Conservation (phyloP, 2,113 vertebrate species). For the Tupaia chinensis region DNA sequence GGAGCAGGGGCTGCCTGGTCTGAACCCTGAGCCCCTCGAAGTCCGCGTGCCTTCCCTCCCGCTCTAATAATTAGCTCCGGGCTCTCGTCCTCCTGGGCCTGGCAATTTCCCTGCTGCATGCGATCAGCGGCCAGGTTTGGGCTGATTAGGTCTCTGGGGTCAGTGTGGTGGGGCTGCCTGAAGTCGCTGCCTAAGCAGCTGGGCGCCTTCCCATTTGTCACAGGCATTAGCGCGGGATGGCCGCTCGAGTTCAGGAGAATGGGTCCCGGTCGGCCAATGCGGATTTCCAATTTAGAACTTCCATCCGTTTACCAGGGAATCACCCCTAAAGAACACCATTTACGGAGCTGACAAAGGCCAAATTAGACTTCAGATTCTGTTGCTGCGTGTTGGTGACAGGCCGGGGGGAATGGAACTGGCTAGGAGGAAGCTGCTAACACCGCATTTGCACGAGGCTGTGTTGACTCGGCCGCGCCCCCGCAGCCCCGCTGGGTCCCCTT, state of each 20-base stretch:
- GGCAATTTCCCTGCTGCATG: constrained; percentile 24
- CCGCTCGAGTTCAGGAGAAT: constrained; percentile 32
- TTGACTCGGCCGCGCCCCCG: fast-evolving
- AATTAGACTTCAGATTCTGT: constrained; percentile 71
- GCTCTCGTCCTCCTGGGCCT: neutral
- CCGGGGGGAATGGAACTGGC: neutral
- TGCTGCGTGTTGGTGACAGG: constrained; percentile 15
- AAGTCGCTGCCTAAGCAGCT: constrained; percentile 75
- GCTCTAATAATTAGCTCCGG: constrained; percentile 24
- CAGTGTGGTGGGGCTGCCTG: neutral
- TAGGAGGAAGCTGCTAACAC: neutral
- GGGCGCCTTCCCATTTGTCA: constrained; percentile 56
- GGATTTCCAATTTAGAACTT: constrained; percentile 75
- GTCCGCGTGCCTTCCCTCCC: neutral
- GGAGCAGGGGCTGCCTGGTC: neutral
- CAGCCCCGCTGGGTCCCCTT: neutral
- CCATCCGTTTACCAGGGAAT: constrained; percentile 73
- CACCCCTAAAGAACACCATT: constrained; percentile 73
- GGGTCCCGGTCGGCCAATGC: constrained; percentile 28
- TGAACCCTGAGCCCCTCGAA: neutral
- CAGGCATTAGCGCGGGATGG: neutral
- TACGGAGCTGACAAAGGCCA: constrained; percentile 71
- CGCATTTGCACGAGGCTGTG: fast-evolving
- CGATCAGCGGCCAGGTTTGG: neutral
- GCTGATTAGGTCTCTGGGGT: constrained; percentile 60